Conservation (phyloP, 2,888 invertebrate genomes). For the Glaucopsyche alexis region DNA sequence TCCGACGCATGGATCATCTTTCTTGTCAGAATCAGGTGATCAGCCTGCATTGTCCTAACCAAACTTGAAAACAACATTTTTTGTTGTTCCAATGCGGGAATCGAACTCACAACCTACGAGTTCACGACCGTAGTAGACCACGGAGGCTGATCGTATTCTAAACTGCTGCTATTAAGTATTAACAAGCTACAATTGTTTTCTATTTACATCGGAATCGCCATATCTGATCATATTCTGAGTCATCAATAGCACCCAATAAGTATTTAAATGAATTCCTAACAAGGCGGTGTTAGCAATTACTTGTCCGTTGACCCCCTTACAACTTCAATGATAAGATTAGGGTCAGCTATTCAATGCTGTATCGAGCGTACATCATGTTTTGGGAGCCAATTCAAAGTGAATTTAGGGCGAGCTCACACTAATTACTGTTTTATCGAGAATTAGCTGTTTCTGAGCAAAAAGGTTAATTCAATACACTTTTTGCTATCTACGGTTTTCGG, state of each 20-base stretch:
- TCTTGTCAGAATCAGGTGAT: too few species aligned
- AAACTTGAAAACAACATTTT: too few species aligned
- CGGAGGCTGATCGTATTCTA: too few species aligned
- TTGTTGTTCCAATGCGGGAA: too few species aligned
- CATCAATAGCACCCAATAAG: slow-evolving; percentile 43
- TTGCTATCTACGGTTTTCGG: not conserved
- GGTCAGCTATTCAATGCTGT: slow-evolving; percentile 40
- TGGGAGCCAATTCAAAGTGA: slow-evolving; percentile 34
- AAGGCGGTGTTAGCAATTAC: slow-evolving; percentile 42
- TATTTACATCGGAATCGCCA: slow-evolving; percentile 13
- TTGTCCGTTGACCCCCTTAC: slow-evolving; percentile 43
- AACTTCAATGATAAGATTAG: slow-evolving; percentile 44
- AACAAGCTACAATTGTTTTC: not conserved
- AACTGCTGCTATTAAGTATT: not conserved
- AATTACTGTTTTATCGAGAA: not conserved
- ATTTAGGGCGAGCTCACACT: slow-evolving; percentile 31
- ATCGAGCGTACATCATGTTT: slow-evolving; percentile 25
- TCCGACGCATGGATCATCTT: too few species aligned
- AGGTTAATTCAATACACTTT: slow-evolving; percentile 9
- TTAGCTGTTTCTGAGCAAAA: not conserved
- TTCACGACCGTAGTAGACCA: too few species aligned
- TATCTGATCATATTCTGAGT: slow-evolving; percentile 12
- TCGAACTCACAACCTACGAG: too few species aligned
- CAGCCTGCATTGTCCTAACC: too few species aligned
- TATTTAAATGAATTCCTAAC: slow-evolving; percentile 46